Evolutionary conservation across 1,140 invertebrate species (phyloP).

Genomic region (Papilio polyxenes): DNA sequence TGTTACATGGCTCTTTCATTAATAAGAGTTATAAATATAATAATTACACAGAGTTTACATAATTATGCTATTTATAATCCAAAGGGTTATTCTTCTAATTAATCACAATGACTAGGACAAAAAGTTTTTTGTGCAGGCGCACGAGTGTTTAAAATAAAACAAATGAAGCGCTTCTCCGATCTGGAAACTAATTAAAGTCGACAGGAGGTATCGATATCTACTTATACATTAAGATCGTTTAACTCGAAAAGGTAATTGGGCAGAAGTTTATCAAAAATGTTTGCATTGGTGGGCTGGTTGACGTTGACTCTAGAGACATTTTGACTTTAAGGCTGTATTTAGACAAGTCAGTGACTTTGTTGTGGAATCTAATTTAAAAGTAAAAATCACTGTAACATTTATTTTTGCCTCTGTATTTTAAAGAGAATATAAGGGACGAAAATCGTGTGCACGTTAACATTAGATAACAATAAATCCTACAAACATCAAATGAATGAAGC

Average conservation of each 20-base stretch:
- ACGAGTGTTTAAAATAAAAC: slow-evolving; percentile 58
- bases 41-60: not conserved
- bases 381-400: no score
- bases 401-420: no score
- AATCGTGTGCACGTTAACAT: no score
- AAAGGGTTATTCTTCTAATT: not conserved
- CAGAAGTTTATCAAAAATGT: slow-evolving; percentile 73
- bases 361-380: no score
- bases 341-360: slow-evolving; percentile 6
- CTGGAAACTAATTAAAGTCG: slow-evolving; percentile 75
- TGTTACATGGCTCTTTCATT: not conserved
- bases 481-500: no score
- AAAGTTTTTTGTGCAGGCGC: not conserved
- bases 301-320: slow-evolving; percentile 43
- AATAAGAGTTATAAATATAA: not conserved
- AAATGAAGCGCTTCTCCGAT: slow-evolving; percentile 68
- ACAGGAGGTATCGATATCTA: slow-evolving; percentile 70
- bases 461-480: no score
- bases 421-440: no score
- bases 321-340: slow-evolving; percentile 25
- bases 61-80: not conserved
- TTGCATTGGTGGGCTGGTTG: slow-evolving; percentile 50
- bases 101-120: not conserved
- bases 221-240: slow-evolving; percentile 75
- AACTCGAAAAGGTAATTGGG: slow-evolving; percentile 72